Conservation (phyloP, 2,888 invertebrate species). For the Hypomecis punctinalis region DNA sequence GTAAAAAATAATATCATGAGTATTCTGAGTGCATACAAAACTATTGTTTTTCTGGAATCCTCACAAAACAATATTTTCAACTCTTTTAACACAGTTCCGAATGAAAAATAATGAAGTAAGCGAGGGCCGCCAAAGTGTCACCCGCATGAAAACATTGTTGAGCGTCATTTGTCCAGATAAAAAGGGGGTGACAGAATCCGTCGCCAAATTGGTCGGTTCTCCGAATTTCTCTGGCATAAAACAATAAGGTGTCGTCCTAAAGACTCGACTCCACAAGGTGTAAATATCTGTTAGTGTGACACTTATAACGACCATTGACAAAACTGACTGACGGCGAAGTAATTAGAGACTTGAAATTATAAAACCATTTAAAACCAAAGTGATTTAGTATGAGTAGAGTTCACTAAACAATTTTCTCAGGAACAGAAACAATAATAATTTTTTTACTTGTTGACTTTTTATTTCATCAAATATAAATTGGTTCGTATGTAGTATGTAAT, state of each 20-base stretch:
- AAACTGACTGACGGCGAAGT: too few species aligned
- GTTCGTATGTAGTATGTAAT: too few species aligned
- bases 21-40: too few species aligned
- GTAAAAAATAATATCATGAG: too few species aligned
- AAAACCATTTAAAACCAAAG: too few species aligned
- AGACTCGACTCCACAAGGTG: conserved; percentile 1
- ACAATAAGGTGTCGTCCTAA: conserved; percentile 58
- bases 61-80: conserved; percentile 1
- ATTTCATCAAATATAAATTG: too few species aligned
- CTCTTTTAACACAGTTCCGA: conserved; percentile 1
- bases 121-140: conserved; percentile 20
- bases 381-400: too few species aligned
- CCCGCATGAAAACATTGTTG: conserved; percentile 35
- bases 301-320: too few species aligned
- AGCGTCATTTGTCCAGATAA: conserved; percentile 62
- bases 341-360: too few species aligned
- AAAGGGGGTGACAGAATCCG: conserved; percentile 61
- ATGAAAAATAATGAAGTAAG: conserved; percentile 19
- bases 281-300: background rate
- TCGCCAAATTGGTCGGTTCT: conserved; percentile 68
- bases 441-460: too few species aligned
- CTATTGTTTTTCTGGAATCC: background rate
- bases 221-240: conserved; percentile 63
- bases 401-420: too few species aligned
- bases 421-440: too few species aligned